These are phyloP conservation scores for Alfaro cultratus DNA, from an alignment of 2,797 vertebrate species.

Conservation along the genomic window DNA sequence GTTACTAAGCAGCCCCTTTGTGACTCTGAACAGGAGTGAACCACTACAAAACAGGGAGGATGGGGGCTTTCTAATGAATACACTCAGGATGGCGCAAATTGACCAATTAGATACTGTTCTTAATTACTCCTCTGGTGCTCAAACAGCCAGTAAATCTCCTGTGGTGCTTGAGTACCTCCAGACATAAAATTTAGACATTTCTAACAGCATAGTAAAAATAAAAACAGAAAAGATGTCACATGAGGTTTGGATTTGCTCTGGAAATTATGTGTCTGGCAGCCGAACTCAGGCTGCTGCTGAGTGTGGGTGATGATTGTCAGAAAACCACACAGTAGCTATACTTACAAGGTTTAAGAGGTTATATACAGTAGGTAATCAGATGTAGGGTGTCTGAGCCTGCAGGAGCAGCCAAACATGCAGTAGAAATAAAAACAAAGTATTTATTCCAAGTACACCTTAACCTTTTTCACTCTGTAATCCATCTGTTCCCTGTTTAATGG, in stretches of 20 bases:
- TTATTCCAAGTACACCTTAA: not conserved
- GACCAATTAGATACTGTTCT: not conserved
- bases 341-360: not conserved
- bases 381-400: not conserved
- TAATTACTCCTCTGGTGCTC: not conserved
- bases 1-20: not conserved
- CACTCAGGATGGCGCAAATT: not conserved
- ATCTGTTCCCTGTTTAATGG: not conserved
- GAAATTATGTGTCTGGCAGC: not conserved
- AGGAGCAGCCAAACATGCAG: not conserved
- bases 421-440: not conserved
- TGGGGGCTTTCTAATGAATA: not conserved
- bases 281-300: conserved; percentile 4
- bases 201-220: not conserved
- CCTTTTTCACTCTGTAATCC: not conserved
- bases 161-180: not conserved
- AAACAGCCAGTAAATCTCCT: not conserved
- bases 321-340: not conserved
- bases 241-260: not conserved
- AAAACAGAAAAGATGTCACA: not conserved
- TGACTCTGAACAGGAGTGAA: not conserved
- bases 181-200: conserved; percentile 4
- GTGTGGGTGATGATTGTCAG: conserved; percentile 10
- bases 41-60: not conserved
- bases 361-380: not conserved